Base-by-base conservation (phyloP, 2,113 vertebrate genomes). In the Calyptomena viridis region DNA sequence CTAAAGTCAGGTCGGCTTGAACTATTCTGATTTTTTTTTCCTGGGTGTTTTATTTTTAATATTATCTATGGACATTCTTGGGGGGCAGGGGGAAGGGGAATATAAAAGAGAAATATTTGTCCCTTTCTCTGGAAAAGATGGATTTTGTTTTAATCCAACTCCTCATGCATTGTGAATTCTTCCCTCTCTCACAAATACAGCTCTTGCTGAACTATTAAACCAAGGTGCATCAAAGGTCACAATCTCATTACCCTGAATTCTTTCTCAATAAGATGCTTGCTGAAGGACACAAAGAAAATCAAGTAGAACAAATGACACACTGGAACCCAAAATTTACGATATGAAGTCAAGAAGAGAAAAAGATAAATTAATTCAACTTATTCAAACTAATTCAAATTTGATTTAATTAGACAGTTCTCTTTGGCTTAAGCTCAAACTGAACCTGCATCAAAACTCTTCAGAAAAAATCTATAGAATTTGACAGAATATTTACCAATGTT, bases 31-130 rank as follows among this genome's bases (percentile, higher is more conserved):
- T 12, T 46, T 27, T 35, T 81, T 55, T 56, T 67, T 35, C 17
- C 19, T 44, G 47, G 6, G 17, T 90, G 33, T 30, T 88, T 67
- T 40, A 78, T 9, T 27, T 73, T 72, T 89, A 83, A 16, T 47
- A 64, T 47, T 73, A 31, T 31, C 49, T 86, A 19, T 11, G 8
- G 20, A n/a, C 12, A 24, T 86, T 86, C 12, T 62, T 60, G 20
- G 52, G n/a, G 7, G 12, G 7, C 0, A 1, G 14, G 0, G 15
- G 11, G 11, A 4, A 3, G 4, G 12, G 3, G 9, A 4, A 35
- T 53, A 30, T 17, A n/a, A n/a, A n/a, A n/a, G 15, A 42, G 4
- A 87, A 84, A 39, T 35, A n/a, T 75, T 46, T 93, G 23, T 53
- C 15, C 35, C 16, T 77, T 35, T 89, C 3, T 21, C 21, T 63